Base-by-base conservation (phyloP, 2,888 invertebrate genomes). In the Chaetogeoica ovagalla region DNA sequence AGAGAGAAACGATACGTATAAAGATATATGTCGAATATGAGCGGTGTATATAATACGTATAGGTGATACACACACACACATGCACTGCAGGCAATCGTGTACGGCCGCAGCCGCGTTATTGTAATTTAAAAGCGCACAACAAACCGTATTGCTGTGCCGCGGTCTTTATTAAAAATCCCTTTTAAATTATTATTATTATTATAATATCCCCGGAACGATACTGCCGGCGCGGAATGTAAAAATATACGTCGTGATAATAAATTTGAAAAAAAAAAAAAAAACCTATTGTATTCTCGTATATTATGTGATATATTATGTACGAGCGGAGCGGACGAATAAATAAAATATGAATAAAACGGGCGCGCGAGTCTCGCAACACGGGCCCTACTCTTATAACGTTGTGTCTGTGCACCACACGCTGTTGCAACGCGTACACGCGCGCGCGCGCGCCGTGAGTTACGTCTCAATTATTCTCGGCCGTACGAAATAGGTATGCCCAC, bases 61-160 rank as follows among this genome's bases (percentile, higher is more conserved):
- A 30, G n/a, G n/a, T n/a, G n/a, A n/a, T n/a, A n/a, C n/a, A n/a
- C n/a, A n/a, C n/a, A n/a, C n/a, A n/a, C n/a, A n/a, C n/a, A n/a
- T n/a, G n/a, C n/a, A n/a, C n/a, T 39, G 11, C 0, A 13, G 1
- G 23, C 17, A 1, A 4, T 23, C n/a, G 21, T 57, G 30, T 52
- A 21, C 21, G 1, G 66, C 48, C 48, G 68, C 17, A 52, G 23
- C 68, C 68, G 72, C 66, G 19, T 69, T 69, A 70, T 69, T 52
- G 77, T 77, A 55, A 70, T 77, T 77, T 77, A 77, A 77, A n/a
- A 77, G 77, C 70, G 70, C 70, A 77, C 70, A 77, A 77, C 77
- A 77, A 70, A 77, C 77, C 23, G 74, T 74, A 19, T 65, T 65
- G 13, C 13, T 17, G 66, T 37, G 6, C 43, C 8, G 43, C 30